Base-by-base conservation (phyloP, 1,140 invertebrate genomes). In the Apis laboriosa region DNA sequence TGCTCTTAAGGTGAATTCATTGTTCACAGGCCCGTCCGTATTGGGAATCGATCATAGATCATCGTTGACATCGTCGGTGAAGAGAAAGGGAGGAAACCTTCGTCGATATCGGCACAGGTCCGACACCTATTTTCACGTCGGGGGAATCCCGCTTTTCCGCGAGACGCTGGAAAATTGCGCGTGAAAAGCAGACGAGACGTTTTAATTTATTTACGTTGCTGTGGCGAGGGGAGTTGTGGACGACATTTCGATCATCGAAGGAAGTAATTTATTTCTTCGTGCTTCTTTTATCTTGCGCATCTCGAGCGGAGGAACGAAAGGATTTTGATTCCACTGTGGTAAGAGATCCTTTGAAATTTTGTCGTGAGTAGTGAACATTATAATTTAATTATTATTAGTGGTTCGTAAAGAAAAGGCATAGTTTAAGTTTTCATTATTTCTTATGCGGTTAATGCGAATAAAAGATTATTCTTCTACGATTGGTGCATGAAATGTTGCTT, bases 41-140 rank as follows among this genome's bases (percentile, higher is more conserved):
- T 61, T 72, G 73, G 77, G 85, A 82, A 87, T 87, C 83, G 86
- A 87, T 87, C 85, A 79, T 87, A 84, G 86, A 87, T 87, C 85
- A 87, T 78, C 73, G 86, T 76, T 84, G 86, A 87, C 86, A 83
- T 77, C 86, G 77, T 80, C 86, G 72, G 67, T 64, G 76, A 43
- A 7, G 34, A 43, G 34, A 43, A 43, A 43, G 34, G 34, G 34
- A 43, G 34, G 34, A 43, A 43, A 43, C 0, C 4, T 43, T 83
- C 68, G 63, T 56, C 60, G 64, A 61, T 66, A 81, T 51, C 80
- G 58, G 66, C 61, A 19, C 21, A 34, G 34, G 17, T 2, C 24
- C 43, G 80, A 76, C 80, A 34, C 55, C 64, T 82, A 82, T 82
- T 82, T 77, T 82, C 64, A 24, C 64, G 73, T 24, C 64, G 64